phyloP scores from a whole-genome alignment of 2,888 invertebrate species.

The Maniola hyperantus region DNA sequence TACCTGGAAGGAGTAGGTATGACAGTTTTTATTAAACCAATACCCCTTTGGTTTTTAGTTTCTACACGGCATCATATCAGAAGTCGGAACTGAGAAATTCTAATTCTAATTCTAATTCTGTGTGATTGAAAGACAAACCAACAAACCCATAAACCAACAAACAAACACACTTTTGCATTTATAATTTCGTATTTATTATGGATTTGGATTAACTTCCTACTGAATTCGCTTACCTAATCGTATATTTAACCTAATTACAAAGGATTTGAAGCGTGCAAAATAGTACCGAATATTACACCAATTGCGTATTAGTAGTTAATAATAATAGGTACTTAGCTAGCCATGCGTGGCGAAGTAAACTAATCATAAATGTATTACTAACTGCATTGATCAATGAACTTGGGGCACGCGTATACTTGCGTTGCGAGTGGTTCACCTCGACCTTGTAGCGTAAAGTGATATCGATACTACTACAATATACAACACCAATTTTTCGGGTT shows the following conservation, averaged over 20 bases:
- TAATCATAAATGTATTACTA: constrained; percentile 2
- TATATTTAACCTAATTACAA: background rate
- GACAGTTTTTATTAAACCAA: too few species aligned
- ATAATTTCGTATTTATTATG: too few species aligned
- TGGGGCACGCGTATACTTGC: constrained; percentile 11
- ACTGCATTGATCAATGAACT: constrained; percentile 23
- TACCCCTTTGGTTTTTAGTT: too few species aligned
- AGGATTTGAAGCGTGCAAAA: constrained; percentile 10
- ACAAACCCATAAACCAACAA: too few species aligned
- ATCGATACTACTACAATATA: background rate
- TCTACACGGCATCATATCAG: too few species aligned
- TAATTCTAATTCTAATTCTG: too few species aligned
- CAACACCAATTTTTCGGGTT: too few species aligned
- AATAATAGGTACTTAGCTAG: background rate
- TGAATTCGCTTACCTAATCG: background rate
- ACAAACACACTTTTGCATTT: too few species aligned
- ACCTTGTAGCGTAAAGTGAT: constrained; percentile 8
- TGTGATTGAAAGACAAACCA: too few species aligned
- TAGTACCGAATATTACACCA: constrained; percentile 11
- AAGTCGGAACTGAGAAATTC: too few species aligned
- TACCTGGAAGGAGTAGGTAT: too few species aligned
- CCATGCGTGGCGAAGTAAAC: constrained; percentile 16
- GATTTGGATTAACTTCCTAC: too few species aligned
- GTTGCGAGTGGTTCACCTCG: constrained; percentile 10
- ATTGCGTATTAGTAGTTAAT: constrained; percentile 12